These are phyloP conservation scores for Craseonycteris thonglongyai DNA, from an alignment of 2,113 vertebrate species.

Conservation along the genomic window DNA sequence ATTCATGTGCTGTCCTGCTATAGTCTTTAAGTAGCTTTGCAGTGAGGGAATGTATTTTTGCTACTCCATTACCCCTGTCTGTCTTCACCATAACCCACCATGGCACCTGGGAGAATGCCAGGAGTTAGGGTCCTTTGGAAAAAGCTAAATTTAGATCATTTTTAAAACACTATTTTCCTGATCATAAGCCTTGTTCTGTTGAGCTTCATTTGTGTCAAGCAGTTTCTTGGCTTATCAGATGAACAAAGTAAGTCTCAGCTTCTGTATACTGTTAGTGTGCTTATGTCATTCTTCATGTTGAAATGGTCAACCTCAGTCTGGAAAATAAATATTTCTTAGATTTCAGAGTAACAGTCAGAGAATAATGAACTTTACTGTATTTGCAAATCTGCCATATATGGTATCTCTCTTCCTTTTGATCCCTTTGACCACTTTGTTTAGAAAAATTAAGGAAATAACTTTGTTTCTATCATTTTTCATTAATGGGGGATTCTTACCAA, in stretches of 20 bases:
- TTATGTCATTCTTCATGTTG: background rate
- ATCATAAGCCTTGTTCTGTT: background rate
- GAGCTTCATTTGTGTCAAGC: background rate
- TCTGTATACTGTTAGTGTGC: background rate
- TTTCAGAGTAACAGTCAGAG: background rate
- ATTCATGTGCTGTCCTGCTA: rapidly evolving
- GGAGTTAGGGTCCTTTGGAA: background rate
- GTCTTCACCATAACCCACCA: rapidly evolving
- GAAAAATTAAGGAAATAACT: background rate
- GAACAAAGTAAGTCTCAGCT: background rate
- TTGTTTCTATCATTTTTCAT: background rate
- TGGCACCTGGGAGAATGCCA: background rate
- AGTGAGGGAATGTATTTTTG: background rate
- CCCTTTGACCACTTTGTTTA: background rate
- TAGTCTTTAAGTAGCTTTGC: background rate
- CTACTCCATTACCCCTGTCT: background rate
- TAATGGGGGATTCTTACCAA: background rate
- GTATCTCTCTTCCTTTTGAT: background rate
- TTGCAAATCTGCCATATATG: background rate
- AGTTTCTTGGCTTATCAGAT: background rate
- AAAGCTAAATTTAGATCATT: background rate
- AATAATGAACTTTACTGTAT: background rate
- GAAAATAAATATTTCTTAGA: background rate
- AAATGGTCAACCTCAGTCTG: background rate
- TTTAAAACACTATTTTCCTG: background rate